Percentiles rank a stretch among this genome's conserved stretches.
These are phyloP conservation scores for Ligdia adustata DNA, from an alignment of 2,888 invertebrate species.

Conservation along the genomic window DNA sequence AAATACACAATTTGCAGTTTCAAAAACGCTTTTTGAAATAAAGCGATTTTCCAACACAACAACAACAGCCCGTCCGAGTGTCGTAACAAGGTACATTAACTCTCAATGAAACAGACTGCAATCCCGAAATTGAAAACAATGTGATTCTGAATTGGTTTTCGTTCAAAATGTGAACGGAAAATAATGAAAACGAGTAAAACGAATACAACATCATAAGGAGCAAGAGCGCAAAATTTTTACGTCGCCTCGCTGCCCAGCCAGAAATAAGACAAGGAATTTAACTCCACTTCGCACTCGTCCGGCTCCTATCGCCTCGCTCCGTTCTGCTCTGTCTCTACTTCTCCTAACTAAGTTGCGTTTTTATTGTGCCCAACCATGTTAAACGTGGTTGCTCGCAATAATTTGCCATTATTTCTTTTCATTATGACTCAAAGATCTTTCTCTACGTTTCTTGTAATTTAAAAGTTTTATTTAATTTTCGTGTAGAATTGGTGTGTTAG, in stretches of 20 bases:
- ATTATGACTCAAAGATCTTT: conserved; percentile 50
- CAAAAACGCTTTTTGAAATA: not conserved
- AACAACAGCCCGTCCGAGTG: conserved; percentile 5
- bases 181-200: conserved; percentile 54
- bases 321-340: conserved; percentile 18
- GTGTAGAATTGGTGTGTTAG: no score
- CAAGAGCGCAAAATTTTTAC: conserved; percentile 58
- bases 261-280: not conserved
- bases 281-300: conserved; percentile 4
- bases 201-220: conserved; percentile 48
- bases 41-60: not conserved
- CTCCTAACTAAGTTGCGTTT: conserved; percentile 68
- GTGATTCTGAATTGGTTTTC: conserved; percentile 39
- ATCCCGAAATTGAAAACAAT: conserved; percentile 34
- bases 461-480: no score
- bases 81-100: conserved; percentile 27
- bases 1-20: not conserved
- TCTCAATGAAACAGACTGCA: conserved; percentile 32
- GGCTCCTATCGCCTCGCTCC: conserved; percentile 28
- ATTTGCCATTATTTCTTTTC: conserved; percentile 70
- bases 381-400: conserved; percentile 66
- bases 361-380: conserved; percentile 61
- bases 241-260: no score
- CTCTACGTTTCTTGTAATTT: conserved; percentile 37
- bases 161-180: conserved; percentile 48